Conservation (phyloP, 2,888 invertebrate genomes). For the Bombyx huttoni region DNA sequence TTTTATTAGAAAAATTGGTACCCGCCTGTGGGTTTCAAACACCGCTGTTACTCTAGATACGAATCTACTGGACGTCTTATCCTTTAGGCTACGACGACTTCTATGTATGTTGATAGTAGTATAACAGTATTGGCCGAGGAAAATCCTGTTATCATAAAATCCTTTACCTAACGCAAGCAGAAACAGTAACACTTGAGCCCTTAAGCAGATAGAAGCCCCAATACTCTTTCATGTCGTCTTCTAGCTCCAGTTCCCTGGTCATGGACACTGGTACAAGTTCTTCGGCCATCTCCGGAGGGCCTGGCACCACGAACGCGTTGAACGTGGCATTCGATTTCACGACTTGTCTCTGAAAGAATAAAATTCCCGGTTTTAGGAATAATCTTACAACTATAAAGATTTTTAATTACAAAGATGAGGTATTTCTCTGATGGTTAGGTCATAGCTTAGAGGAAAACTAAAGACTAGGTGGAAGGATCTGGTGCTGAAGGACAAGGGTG, state of each 20-base stretch:
- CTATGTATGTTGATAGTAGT: too few relatives aligned
- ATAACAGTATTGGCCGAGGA: not conserved
- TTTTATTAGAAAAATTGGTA: too few relatives aligned
- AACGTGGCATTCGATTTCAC: conserved; percentile 80
- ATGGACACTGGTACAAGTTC: conserved; percentile 76
- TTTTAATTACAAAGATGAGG: too few relatives aligned
- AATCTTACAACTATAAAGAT: too few relatives aligned
- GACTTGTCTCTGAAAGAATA: conserved; percentile 72
- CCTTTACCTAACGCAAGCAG: conserved; percentile 79
- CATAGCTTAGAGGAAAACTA: too few relatives aligned
- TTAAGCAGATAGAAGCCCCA: conserved; percentile 86
- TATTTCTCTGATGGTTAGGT: too few relatives aligned
- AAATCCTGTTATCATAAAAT: not conserved
- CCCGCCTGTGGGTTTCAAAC: too few relatives aligned
- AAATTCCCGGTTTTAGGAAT: not conserved
- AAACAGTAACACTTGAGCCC: conserved; percentile 81
- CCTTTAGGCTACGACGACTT: too few relatives aligned
- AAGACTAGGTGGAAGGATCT: too few relatives aligned
- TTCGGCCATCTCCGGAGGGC: conserved; percentile 71
- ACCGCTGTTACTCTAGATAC: too few relatives aligned
- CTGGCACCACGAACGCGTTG: conserved; percentile 80
- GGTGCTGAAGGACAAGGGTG: too few relatives aligned
- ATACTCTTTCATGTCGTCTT: conserved; percentile 86
- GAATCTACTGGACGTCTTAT: too few relatives aligned
- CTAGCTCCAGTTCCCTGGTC: conserved; percentile 78